A percentile compares a stretch with the other conserved stretches of the same genome.
phyloP scores from a whole-genome alignment of 1,140 invertebrate genomes.

The Bombus breviceps region DNA sequence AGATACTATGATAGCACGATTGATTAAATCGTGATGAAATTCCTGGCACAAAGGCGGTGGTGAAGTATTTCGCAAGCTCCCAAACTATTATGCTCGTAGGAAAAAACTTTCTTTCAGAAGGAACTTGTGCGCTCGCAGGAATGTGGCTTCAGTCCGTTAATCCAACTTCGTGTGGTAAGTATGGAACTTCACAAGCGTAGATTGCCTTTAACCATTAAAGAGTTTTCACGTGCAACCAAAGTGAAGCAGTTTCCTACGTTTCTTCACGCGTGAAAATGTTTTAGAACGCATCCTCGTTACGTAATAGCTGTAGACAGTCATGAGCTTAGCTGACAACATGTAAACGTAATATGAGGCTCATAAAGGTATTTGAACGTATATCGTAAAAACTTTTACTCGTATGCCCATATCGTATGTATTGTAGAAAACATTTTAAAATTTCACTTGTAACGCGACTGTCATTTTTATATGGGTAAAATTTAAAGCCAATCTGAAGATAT shows the following conservation, averaged over 20 bases:
- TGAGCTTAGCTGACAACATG: too few relatives aligned
- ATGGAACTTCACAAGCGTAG: constrained; percentile 5
- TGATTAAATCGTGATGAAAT: not conserved
- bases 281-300: not conserved
- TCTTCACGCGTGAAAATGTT: not conserved
- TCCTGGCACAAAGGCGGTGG: not conserved
- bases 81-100: not conserved
- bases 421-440: too few relatives aligned
- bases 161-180: not conserved
- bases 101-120: not conserved
- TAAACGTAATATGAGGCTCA: too few relatives aligned
- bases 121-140: not conserved
- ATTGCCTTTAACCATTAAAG: constrained; percentile 44
- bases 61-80: not conserved
- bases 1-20: not conserved
- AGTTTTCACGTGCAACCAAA: too few relatives aligned
- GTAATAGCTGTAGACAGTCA: not conserved
- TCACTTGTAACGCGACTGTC: not conserved
- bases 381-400: too few relatives aligned
- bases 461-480: not conserved
- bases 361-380: too few relatives aligned
- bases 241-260: not conserved
- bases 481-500: not conserved
- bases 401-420: too few relatives aligned
- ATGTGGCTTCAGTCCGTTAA: not conserved